Evolutionary conservation across 1,140 invertebrate species (phyloP).

Genomic region (Eciton burchellii): DNA sequence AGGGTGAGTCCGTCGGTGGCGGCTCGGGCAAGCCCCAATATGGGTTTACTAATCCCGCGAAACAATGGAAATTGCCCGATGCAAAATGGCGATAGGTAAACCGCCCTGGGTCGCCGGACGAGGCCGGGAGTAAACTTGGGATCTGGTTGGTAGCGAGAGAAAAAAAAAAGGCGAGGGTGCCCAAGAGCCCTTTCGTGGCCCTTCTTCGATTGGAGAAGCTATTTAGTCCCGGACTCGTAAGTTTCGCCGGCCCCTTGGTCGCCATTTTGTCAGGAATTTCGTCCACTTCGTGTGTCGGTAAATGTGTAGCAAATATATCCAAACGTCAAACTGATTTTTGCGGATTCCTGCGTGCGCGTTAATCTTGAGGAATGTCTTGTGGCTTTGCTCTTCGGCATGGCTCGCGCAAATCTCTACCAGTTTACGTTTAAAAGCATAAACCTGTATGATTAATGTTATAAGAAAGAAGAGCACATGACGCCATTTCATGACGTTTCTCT

Average conservation of each 20-base stretch:
- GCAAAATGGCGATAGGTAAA: slow-evolving; percentile 79
- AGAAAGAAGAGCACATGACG: too few relatives aligned
- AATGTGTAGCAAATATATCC: too few relatives aligned
- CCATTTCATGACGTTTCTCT: too few relatives aligned
- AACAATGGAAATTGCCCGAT: slow-evolving; percentile 81
- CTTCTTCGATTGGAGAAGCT: slow-evolving; percentile 20
- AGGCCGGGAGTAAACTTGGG: slow-evolving; percentile 30
- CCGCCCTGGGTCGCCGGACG: slow-evolving; percentile 46
- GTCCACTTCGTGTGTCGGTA: too few relatives aligned
- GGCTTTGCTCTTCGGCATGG: background rate
- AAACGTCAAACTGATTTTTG: too few relatives aligned
- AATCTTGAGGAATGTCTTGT: background rate
- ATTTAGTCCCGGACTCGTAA: background rate
- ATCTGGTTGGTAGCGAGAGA: slow-evolving; percentile 1
- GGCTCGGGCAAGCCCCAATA: slow-evolving; percentile 80
- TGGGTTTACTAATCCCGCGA: slow-evolving; percentile 81
- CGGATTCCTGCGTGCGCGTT: too few relatives aligned
- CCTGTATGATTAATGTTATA: too few relatives aligned
- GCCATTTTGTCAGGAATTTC: slow-evolving; percentile 9
- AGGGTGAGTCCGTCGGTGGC: slow-evolving; percentile 76
- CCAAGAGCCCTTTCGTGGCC: slow-evolving; percentile 20
- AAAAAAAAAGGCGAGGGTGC: slow-evolving; percentile 39
- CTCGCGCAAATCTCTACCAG: background rate
- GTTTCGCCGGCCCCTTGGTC: background rate
- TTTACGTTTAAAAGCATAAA: too few relatives aligned